These are phyloP conservation scores for Talpa occidentalis DNA, from an alignment of 2,113 vertebrate species.

Conservation along the genomic window DNA sequence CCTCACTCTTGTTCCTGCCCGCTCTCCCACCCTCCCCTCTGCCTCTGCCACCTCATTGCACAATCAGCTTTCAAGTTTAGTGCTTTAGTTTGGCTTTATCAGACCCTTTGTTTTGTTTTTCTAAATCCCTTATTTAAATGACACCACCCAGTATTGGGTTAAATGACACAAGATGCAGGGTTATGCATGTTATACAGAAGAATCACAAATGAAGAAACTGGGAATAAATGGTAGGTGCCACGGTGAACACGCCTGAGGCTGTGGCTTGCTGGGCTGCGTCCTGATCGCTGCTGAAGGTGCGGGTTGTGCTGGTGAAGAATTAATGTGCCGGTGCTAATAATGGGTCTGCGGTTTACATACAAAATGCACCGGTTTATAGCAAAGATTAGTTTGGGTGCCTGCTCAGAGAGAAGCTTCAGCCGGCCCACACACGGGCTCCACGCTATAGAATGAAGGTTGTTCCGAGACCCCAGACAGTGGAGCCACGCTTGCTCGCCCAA, in stretches of 20 bases:
- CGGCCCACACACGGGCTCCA: not conserved
- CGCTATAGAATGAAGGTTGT: not conserved
- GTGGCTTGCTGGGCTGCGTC: not conserved
- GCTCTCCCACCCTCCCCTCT: too few species aligned
- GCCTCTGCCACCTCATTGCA: too few species aligned
- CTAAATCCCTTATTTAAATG: too few species aligned
- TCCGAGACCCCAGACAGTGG: not conserved
- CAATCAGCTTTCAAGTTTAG: too few species aligned
- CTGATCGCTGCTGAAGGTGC: too few species aligned
- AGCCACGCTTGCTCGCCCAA: not conserved
- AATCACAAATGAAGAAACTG: not conserved
- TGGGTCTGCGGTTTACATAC: not conserved
- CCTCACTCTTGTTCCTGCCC: too few species aligned
- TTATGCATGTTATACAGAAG: not conserved
- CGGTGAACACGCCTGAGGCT: not conserved
- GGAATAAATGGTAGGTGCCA: not conserved
- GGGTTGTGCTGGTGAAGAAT: too few species aligned
- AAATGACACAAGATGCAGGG: not conserved
- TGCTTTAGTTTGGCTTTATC: too few species aligned
- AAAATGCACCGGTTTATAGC: not conserved
- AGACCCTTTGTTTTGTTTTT: too few species aligned
- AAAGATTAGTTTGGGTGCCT: slow-evolving; percentile 4
- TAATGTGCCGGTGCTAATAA: not conserved
- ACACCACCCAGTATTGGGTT: not conserved
- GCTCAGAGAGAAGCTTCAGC: not conserved